Conservation (phyloP, 1,140 invertebrate genomes). For the Cyphomyrmex costatus region DNA sequence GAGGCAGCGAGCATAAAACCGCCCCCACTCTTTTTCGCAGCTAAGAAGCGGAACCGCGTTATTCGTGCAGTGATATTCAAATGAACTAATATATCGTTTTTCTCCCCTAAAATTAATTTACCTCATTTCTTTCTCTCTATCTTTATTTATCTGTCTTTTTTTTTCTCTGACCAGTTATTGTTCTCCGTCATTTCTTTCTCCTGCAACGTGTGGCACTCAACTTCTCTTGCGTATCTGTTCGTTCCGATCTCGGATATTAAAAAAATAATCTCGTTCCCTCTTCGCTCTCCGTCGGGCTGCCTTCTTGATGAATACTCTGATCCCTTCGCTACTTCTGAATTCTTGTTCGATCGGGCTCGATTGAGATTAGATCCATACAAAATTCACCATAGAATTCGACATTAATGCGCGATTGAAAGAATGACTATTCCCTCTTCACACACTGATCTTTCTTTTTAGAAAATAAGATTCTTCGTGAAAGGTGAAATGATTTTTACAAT, state of each 20-base stretch:
- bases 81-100: slow-evolving; percentile 79
- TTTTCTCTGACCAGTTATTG: background rate
- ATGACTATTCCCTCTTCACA: background rate
- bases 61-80: slow-evolving; percentile 76
- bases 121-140: background rate
- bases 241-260: slow-evolving; percentile 60
- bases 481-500: background rate
- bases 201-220: background rate
- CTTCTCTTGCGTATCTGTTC: background rate
- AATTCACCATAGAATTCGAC: background rate
- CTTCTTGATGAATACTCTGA: slow-evolving; percentile 18
- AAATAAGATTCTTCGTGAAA: background rate
- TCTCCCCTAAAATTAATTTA: slow-evolving; percentile 76
- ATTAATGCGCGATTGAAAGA: slow-evolving; percentile 8
- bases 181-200: background rate
- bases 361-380: background rate
- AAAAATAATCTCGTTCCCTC: slow-evolving; percentile 61
- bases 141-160: background rate
- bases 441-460: background rate
- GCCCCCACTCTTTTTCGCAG: background rate
- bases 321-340: background rate
- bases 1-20: slow-evolving; percentile 33
- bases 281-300: background rate
- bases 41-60: background rate
- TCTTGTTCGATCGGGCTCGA: background rate